A percentile compares a stretch with the other conserved stretches of the same genome.
Evolutionary conservation across 2,888 invertebrate species (phyloP).

Genomic region (Digitonthophagus gazella): DNA sequence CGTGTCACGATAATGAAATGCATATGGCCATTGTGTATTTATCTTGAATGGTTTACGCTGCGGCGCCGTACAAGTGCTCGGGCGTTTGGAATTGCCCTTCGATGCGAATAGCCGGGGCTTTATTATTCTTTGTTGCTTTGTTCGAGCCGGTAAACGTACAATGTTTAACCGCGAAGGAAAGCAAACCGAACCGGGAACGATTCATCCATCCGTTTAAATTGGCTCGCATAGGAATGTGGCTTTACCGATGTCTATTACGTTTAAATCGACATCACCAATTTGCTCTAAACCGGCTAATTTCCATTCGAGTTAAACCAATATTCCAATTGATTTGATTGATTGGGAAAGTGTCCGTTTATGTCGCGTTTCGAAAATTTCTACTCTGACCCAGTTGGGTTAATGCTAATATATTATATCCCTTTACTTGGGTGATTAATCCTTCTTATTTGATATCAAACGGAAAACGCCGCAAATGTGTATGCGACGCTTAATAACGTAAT

Average conservation of each 20-base stretch:
- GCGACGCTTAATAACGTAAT: not conserved
- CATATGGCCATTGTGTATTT: slow-evolving; percentile 28
- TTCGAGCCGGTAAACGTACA: not conserved
- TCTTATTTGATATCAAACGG: too few relatives aligned
- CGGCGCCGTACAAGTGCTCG: not conserved
- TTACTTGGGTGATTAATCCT: not conserved
- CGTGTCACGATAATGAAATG: slow-evolving; percentile 26
- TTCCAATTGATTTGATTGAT: not conserved
- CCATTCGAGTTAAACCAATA: not conserved
- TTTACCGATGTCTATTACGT: too few relatives aligned
- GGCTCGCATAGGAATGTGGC: not conserved
- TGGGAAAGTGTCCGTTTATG: not conserved
- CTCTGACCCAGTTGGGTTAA: not conserved
- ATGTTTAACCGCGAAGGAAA: not conserved
- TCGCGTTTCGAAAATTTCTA: not conserved
- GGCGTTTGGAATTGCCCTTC: not conserved
- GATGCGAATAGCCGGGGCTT: not conserved
- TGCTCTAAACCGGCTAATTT: not conserved
- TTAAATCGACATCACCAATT: too few relatives aligned
- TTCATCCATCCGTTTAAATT: not conserved
- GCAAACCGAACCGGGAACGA: not conserved
- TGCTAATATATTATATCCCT: not conserved
- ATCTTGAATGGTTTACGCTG: slow-evolving; percentile 19
- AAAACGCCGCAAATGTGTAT: too few relatives aligned
- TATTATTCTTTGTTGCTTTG: not conserved